These are phyloP conservation scores for Leptinotarsa juncta DNA, from an alignment of 2,888 invertebrate genomes.

Conservation along the genomic window DNA sequence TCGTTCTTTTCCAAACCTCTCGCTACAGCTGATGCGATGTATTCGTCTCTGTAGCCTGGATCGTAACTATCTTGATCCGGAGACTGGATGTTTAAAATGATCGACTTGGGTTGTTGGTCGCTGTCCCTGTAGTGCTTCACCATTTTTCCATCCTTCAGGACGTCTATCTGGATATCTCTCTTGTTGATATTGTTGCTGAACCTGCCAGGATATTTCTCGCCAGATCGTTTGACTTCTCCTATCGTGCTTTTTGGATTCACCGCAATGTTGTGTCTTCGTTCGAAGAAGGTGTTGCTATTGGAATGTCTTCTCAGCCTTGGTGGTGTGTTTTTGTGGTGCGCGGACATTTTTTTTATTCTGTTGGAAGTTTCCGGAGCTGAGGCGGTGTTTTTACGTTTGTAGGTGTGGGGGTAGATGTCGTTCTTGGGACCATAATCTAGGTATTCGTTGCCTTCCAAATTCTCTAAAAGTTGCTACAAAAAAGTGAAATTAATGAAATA, in stretches of 20 bases:
- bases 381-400: constrained; percentile 33
- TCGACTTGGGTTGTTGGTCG: constrained; percentile 47
- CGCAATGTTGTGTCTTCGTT: constrained; percentile 31
- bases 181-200: constrained; percentile 22
- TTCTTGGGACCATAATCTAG: constrained; percentile 43
- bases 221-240: constrained; percentile 44
- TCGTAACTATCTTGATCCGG: background rate
- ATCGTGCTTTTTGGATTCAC: constrained; percentile 39
- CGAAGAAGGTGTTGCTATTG: constrained; percentile 32
- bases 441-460: constrained; percentile 23
- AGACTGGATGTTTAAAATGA: constrained; percentile 48
- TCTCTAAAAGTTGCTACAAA: constrained; percentile 27
- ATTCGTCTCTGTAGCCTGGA: background rate
- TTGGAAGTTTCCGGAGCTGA: too few species aligned
- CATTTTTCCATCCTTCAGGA: constrained; percentile 50
- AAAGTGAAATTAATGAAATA: background rate
- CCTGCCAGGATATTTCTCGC: constrained; percentile 43
- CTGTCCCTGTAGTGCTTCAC: constrained; percentile 49
- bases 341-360: constrained; percentile 6
- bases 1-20: background rate
- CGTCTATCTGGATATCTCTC: constrained; percentile 46
- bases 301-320: constrained; percentile 43
- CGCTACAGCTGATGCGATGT: background rate
- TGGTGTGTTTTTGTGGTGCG: constrained; percentile 41
- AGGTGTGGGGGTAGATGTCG: constrained; percentile 50